Percentiles rank a stretch among this genome's conserved stretches.
Conservation (phyloP, 2,888 invertebrate genomes). For the Cryptosula pallasiana region DNA sequence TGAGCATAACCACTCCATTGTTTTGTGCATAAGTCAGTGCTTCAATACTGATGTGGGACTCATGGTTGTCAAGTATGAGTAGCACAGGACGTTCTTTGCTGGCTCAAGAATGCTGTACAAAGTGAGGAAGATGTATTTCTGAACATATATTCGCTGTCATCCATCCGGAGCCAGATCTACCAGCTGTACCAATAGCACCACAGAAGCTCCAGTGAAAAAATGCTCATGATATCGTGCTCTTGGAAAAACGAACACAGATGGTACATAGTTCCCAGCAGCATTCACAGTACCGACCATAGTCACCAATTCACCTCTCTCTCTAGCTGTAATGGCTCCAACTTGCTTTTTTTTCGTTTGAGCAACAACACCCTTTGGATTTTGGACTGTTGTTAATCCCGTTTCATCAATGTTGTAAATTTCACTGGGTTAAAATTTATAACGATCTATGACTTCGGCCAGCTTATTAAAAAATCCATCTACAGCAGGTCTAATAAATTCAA, state of each 20-base stretch:
- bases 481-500: constrained; percentile 7
- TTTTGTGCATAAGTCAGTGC: background rate
- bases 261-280: constrained; percentile 28
- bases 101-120: background rate
- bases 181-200: background rate
- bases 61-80: background rate
- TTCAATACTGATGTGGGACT: background rate
- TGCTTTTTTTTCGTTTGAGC: constrained; percentile 3
- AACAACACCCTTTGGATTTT: constrained; percentile 12
- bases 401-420: background rate
- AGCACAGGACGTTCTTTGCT: background rate
- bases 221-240: background rate
- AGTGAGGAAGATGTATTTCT: background rate
- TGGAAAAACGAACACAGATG: background rate
- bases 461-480: background rate
- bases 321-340: constrained; percentile 18
- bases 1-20: background rate
- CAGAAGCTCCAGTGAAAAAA: background rate
- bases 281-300: constrained; percentile 27
- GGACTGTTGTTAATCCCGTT: constrained; percentile 5
- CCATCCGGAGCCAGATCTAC: background rate
- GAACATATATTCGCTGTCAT: background rate
- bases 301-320: constrained; percentile 29
- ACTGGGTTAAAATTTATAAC: background rate
- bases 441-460: constrained; percentile 15